These are phyloP conservation scores for Nasonia oneida DNA, from an alignment of 2,888 invertebrate species.

Conservation along the genomic window DNA sequence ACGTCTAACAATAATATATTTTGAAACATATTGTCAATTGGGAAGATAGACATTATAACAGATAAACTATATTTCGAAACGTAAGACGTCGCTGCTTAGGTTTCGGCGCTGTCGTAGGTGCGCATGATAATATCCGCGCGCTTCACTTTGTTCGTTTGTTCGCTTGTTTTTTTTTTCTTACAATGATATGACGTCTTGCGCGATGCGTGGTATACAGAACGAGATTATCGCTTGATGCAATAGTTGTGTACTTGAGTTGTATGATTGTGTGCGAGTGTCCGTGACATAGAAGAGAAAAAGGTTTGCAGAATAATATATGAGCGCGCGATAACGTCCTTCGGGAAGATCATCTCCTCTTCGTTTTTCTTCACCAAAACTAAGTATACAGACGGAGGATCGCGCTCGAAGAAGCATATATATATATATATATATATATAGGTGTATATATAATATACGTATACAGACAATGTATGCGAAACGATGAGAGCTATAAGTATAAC, in stretches of 20 bases:
- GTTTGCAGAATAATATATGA: conserved; percentile 42
- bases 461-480: conserved; percentile 3
- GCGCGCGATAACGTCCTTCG: conserved; percentile 43
- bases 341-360: conserved; percentile 23
- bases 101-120: conserved; percentile 55
- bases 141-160: background rate
- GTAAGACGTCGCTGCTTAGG: conserved; percentile 69
- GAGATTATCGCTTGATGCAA: conserved; percentile 43
- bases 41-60: conserved; percentile 77
- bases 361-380: conserved; percentile 20
- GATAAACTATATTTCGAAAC: conserved; percentile 75
- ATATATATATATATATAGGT: conserved; percentile 15
- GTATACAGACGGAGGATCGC: conserved; percentile 3
- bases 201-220: conserved; percentile 49
- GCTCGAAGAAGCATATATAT: conserved; percentile 14
- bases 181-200: conserved; percentile 59
- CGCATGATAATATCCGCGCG: conserved; percentile 42
- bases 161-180: conserved; percentile 12
- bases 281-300: conserved; percentile 49
- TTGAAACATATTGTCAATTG: conserved; percentile 78
- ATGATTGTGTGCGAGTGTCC: conserved; percentile 47
- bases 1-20: conserved; percentile 79
- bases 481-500: conserved; percentile 27
- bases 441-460: background rate
- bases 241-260: conserved; percentile 24